Percentiles rank a stretch among this genome's conserved stretches.
Evolutionary conservation across 35 echinoderm and acorn worm species (phyloP).

Genomic region (Chiridota heheva): DNA sequence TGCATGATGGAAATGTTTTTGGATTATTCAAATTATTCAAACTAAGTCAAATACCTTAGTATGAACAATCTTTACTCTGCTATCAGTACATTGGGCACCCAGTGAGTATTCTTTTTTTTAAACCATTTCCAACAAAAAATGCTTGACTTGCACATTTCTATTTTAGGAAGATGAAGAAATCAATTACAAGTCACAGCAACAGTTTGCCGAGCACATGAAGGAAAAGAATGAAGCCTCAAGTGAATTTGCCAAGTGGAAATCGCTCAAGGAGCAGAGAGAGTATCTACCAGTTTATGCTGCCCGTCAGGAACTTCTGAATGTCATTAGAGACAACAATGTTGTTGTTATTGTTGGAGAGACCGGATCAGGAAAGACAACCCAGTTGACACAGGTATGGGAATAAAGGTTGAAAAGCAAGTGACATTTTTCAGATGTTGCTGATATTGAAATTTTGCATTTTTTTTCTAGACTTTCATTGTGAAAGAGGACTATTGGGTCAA

Average conservation of each 20-base stretch:
- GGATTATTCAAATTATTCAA: too few species aligned
- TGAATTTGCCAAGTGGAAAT: conserved; percentile 88
- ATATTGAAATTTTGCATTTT: too few species aligned
- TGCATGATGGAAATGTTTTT: too few species aligned
- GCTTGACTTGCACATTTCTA: too few species aligned
- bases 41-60: too few species aligned
- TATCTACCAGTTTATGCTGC: conserved; percentile 85
- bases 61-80: too few species aligned
- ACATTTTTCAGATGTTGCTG: background rate
- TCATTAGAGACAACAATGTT: conserved; percentile 95
- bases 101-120: background rate
- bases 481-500: too few species aligned
- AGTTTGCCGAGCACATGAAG: conserved; percentile 99
- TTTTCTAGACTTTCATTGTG: too few species aligned
- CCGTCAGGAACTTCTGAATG: conserved; percentile 72
- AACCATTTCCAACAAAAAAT: background rate
- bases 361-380: conserved; percentile 96
- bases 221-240: conserved; percentile 90
- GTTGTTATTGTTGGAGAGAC: conserved; percentile 98
- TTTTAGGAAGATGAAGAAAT: conserved; percentile 66
- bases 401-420: background rate
- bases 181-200: conserved; percentile 97
- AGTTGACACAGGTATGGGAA: conserved; percentile 85
- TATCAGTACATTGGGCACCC: background rate
- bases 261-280: conserved; percentile 81